Evolutionary conservation across 2,888 invertebrate genomes (phyloP).

Genomic region (Eugnorisma glareosa): DNA sequence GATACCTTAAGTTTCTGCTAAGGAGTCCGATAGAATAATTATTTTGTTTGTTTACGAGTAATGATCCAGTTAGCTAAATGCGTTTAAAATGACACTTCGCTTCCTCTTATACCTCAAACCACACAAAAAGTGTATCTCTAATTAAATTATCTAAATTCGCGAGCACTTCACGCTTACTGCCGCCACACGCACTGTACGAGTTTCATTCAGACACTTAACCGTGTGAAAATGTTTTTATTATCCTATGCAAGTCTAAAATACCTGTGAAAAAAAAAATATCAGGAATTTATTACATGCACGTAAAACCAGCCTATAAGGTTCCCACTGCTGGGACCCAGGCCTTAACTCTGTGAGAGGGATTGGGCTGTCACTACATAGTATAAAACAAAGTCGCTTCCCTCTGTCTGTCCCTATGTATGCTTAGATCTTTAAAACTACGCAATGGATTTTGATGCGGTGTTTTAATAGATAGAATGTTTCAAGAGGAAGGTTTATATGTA

Average conservation of each 20-base stretch:
- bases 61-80: neutral
- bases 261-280: neutral
- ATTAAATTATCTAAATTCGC: conserved; percentile 73
- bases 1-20: no score
- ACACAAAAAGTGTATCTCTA: conserved; percentile 42
- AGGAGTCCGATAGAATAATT: no score
- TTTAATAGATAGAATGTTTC: no score
- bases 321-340: neutral
- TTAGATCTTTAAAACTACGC: no score
- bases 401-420: no score
- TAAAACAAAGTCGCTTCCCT: no score
- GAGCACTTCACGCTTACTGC: conserved; percentile 64
- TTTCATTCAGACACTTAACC: conserved; percentile 37
- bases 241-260: neutral
- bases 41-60: neutral
- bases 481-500: no score
- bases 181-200: conserved; percentile 60
- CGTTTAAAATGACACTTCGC: neutral
- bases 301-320: neutral
- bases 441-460: no score
- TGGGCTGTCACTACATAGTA: no score
- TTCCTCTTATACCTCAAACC: neutral
- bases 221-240: conserved; percentile 1
- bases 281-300: neutral
- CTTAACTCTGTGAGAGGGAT: neutral